Evolutionary conservation across 2,888 invertebrate species (phyloP).

Genomic region (Orchestes rusci): DNA sequence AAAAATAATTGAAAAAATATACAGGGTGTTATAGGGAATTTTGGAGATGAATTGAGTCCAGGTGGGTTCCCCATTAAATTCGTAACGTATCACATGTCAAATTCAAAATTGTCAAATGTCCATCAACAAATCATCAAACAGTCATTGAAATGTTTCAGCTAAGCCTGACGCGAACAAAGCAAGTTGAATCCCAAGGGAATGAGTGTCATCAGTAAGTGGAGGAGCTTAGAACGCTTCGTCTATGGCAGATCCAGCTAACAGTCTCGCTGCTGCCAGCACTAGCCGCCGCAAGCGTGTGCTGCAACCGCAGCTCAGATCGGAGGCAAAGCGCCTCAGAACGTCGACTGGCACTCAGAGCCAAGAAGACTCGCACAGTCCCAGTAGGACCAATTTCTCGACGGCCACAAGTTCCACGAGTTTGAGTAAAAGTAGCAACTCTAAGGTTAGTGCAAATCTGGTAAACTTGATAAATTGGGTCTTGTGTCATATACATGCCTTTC

Average conservation of each 20-base stretch:
- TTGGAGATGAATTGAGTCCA: too few relatives aligned
- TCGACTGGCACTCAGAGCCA: too few relatives aligned
- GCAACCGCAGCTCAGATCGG: constrained; percentile 52
- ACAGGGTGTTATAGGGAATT: too few relatives aligned
- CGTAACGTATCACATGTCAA: too few relatives aligned
- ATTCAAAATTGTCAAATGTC: constrained; percentile 20
- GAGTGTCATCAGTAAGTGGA: constrained; percentile 49
- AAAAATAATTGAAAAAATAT: too few relatives aligned
- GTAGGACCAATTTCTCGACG: constrained; percentile 5
- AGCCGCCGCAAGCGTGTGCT: constrained; percentile 49
- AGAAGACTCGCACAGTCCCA: constrained; percentile 23
- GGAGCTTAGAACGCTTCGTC: constrained; percentile 75
- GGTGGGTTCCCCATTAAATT: too few relatives aligned
- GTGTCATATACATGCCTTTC: too few relatives aligned
- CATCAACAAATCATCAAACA: too few relatives aligned
- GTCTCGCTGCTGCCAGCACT: constrained; percentile 56
- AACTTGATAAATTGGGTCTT: too few relatives aligned
- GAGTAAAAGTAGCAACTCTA: constrained; percentile 10
- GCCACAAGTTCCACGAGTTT: not conserved
- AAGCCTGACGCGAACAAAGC: constrained; percentile 35
- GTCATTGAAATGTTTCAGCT: constrained; percentile 34
- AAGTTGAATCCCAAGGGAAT: constrained; percentile 41
- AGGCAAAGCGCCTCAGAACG: constrained; percentile 53
- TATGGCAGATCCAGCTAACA: constrained; percentile 86
- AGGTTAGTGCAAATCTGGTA: too few relatives aligned